Evolutionary conservation across 2,113 vertebrate species (phyloP).

Genomic region (Paramisgurnus dabryanus): DNA sequence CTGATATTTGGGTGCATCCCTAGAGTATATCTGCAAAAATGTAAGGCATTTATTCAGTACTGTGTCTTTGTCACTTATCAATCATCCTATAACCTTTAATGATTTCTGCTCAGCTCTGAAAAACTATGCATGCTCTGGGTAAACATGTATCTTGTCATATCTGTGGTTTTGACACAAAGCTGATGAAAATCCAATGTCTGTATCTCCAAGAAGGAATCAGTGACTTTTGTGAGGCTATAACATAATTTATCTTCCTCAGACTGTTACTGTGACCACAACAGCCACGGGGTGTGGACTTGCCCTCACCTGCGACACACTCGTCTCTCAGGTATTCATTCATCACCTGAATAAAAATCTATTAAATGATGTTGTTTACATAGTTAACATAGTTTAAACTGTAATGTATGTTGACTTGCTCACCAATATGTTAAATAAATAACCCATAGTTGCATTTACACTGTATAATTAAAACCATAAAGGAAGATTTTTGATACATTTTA

Average conservation of each 20-base stretch:
- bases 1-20: no score
- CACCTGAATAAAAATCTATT: neutral
- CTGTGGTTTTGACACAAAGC: neutral
- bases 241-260: slow-evolving; percentile 67
- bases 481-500: no score
- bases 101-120: no score
- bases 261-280: slow-evolving; percentile 78
- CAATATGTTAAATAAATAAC: no score
- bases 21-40: no score
- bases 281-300: slow-evolving; percentile 82
- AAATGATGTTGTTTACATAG: neutral
- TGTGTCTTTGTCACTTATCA: no score
- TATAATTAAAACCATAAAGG: no score
- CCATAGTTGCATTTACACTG: no score
- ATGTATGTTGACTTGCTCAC: neutral
- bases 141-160: no score
- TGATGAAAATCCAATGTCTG: slow-evolving; percentile 40
- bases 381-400: neutral
- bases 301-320: slow-evolving; percentile 87
- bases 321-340: slow-evolving; percentile 84
- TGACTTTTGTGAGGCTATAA: neutral
- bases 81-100: no score
- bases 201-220: slow-evolving; percentile 3
- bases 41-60: no score
- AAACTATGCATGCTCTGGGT: no score